Percentiles rank a stretch among this genome's conserved stretches.
These are phyloP conservation scores for Callaeas wilsoni DNA, from an alignment of 2,113 vertebrate species.

Conservation along the genomic window DNA sequence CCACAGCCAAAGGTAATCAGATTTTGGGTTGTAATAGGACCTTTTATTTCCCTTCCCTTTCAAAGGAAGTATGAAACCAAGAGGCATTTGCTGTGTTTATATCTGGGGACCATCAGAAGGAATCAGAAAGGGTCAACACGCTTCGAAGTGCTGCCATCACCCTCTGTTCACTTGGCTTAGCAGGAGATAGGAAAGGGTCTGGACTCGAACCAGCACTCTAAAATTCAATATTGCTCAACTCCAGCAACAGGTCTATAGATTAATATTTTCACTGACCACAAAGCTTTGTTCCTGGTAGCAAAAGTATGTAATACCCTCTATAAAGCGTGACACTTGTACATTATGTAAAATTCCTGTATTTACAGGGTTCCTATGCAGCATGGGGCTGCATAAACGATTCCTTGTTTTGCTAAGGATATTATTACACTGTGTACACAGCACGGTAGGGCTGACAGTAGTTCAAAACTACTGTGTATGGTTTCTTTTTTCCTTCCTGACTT, in stretches of 20 bases:
- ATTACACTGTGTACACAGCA: not conserved
- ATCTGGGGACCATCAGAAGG: not conserved
- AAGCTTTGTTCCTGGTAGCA: not conserved
- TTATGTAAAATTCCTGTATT: slow-evolving; percentile 34
- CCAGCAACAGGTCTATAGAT: not conserved
- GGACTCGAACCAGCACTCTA: not conserved
- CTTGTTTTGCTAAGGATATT: slow-evolving; percentile 53
- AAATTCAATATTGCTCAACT: not conserved
- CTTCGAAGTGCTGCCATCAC: not conserved
- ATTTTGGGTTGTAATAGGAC: not conserved
- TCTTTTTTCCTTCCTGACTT: not conserved
- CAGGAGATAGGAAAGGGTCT: not conserved
- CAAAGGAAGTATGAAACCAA: not conserved
- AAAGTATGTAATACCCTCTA: not conserved
- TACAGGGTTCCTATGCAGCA: slow-evolving; percentile 13
- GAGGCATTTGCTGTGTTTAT: not conserved
- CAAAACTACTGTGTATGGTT: slow-evolving; percentile 2
- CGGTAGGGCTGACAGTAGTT: slow-evolving; percentile 2
- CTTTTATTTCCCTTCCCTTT: not conserved
- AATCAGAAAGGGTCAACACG: not conserved
- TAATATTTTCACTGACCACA: slow-evolving; percentile 18
- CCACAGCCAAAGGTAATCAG: not conserved
- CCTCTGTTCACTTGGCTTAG: not conserved
- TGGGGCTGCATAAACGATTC: not conserved
- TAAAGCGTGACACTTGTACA: not conserved